Evolutionary conservation across 1,140 invertebrate genomes (phyloP).

Genomic region (Listronotus bonariensis): DNA sequence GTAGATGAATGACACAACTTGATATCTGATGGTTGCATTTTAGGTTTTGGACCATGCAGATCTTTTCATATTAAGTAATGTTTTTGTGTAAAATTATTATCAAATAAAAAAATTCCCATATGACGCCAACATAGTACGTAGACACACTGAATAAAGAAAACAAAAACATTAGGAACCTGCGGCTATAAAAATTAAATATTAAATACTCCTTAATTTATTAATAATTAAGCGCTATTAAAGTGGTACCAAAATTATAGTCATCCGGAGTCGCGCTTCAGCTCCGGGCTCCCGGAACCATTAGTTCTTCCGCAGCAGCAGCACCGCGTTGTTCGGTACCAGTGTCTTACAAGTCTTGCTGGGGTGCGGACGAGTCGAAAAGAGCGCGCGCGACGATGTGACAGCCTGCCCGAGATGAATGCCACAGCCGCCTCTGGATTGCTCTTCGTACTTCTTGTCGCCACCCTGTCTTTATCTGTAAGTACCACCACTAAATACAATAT

Average conservation of each 20-base stretch:
- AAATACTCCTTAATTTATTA: no score
- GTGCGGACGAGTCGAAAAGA: constrained; percentile 23
- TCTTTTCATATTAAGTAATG: no score
- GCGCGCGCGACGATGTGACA: constrained; percentile 31
- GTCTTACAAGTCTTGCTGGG: constrained; percentile 22
- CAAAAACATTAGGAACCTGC: no score
- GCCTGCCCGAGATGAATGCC: constrained; percentile 28
- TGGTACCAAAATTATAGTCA: background rate
- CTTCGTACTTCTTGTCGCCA: constrained; percentile 28
- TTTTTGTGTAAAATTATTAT: no score
- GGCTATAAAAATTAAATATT: no score
- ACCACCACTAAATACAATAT: background rate
- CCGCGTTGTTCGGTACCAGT: constrained; percentile 7
- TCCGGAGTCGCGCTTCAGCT: background rate
- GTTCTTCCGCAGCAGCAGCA: constrained; percentile 27
- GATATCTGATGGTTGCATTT: no score
- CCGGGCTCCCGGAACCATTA: constrained; percentile 27
- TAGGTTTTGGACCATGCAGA: no score
- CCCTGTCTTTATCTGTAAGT: constrained; percentile 27
- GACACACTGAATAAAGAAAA: no score
- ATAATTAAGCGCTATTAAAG: background rate
- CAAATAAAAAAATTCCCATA: no score
- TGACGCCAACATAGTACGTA: no score
- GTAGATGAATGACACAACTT: no score
- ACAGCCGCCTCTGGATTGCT: constrained; percentile 17